Conservation (phyloP, 2,797 vertebrate genomes). For the Acrossocheilus wenchowensis region DNA sequence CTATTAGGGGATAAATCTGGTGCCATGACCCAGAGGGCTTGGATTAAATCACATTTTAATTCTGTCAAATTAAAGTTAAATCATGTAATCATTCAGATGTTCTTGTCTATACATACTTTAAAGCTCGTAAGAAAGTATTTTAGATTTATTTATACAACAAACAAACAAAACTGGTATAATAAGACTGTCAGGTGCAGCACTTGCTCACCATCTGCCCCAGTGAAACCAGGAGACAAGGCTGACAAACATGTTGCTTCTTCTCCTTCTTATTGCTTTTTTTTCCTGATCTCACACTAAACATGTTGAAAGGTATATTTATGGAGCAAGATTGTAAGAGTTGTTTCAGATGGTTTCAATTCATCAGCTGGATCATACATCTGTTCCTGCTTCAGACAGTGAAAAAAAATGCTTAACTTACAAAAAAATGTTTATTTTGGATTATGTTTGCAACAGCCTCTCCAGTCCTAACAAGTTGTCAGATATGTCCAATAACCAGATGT, state of each 20-base stretch:
- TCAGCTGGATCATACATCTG: slow-evolving; percentile 88
- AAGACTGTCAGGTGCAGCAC: slow-evolving; percentile 17
- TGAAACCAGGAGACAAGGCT: slow-evolving; percentile 2
- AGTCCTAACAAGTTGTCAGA: slow-evolving; percentile 83
- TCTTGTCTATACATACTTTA: slow-evolving; percentile 5
- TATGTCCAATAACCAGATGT: slow-evolving; percentile 72
- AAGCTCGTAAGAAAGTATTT: background rate
- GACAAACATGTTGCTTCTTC: slow-evolving; percentile 18
- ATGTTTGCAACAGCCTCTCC: slow-evolving; percentile 76
- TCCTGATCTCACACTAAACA: slow-evolving; percentile 78
- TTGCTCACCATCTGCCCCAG: background rate
- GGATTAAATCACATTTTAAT: background rate
- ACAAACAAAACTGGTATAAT: background rate
- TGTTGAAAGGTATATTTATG: slow-evolving; percentile 93
- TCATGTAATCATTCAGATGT: background rate
- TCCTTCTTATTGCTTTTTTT: slow-evolving; percentile 60
- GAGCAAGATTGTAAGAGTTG: slow-evolving; percentile 85
- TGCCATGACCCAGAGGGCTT: slow-evolving; percentile 14
- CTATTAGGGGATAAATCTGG: background rate
- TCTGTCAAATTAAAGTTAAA: slow-evolving; percentile 24
- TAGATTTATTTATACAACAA: slow-evolving; percentile 17
- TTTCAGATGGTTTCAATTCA: slow-evolving; percentile 95
- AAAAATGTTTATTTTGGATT: slow-evolving; percentile 82
- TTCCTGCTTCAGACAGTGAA: slow-evolving; percentile 82
- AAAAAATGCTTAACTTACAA: slow-evolving; percentile 76